A percentile compares a stretch with the other conserved stretches of the same genome.
These are phyloP conservation scores for Otocyon megalotis DNA, from an alignment of 2,113 vertebrate genomes.

Conservation along the genomic window DNA sequence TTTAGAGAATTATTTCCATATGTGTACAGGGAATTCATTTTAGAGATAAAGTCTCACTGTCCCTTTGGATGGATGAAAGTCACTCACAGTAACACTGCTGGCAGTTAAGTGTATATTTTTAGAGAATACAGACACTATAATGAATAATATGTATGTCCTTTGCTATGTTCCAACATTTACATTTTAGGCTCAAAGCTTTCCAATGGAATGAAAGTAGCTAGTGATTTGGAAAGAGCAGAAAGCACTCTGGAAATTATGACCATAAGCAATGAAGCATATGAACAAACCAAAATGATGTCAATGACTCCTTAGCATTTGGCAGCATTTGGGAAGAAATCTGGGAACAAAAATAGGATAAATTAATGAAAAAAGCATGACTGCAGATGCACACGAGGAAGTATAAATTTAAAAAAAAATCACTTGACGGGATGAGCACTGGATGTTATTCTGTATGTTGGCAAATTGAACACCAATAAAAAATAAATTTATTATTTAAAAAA, in stretches of 20 bases:
- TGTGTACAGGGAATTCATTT: not conserved
- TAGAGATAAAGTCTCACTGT: not conserved
- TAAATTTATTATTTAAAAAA: not conserved
- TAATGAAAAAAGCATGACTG: not conserved
- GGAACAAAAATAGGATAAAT: not conserved
- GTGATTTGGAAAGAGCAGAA: not conserved
- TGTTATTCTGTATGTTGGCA: no score
- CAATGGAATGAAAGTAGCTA: not conserved
- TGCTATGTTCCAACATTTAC: not conserved
- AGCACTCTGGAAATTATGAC: not conserved
- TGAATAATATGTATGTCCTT: not conserved
- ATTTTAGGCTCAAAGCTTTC: not conserved
- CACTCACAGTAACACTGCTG: not conserved
- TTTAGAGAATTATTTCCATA: constrained; percentile 20
- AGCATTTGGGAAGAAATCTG: not conserved
- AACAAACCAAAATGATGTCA: not conserved
- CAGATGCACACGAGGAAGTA: not conserved
- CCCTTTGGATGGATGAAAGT: not conserved
- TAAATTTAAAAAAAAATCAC: not conserved
- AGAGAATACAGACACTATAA: not conserved
- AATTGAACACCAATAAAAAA: no score
- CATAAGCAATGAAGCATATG: not conserved
- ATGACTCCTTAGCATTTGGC: not conserved
- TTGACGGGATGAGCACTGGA: no score
- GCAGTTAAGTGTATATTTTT: not conserved